Conservation (phyloP, 1,140 invertebrate genomes). For the Sitophilus oryzae region DNA sequence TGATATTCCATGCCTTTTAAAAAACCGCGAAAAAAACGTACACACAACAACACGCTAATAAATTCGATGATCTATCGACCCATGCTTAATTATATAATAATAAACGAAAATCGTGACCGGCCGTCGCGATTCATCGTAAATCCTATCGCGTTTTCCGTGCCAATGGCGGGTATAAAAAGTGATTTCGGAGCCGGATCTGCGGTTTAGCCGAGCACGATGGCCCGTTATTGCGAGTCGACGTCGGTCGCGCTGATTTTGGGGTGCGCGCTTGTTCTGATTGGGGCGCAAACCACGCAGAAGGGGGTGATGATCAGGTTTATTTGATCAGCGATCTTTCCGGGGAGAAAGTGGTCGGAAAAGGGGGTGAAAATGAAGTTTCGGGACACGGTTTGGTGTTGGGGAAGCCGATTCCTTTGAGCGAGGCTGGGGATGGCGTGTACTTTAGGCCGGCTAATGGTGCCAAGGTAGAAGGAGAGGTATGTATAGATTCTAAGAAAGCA, state of each 20-base stretch:
- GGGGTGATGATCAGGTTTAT: neutral
- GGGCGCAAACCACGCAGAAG: neutral
- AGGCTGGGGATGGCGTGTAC: constrained; percentile 27
- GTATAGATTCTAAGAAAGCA: constrained; percentile 1
- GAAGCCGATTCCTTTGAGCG: constrained; percentile 15
- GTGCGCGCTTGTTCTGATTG: neutral
- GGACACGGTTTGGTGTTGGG: constrained; percentile 11
- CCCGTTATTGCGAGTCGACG: neutral
- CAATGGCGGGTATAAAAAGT: neutral
- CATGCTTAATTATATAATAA: neutral
- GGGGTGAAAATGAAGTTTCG: too few relatives aligned
- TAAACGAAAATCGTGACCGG: neutral
- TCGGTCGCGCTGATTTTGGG: neutral
- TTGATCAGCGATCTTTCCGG: neutral
- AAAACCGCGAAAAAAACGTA: neutral
- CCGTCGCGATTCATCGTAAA: neutral
- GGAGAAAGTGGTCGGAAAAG: neutral
- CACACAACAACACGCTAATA: neutral
- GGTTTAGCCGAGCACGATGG: neutral
- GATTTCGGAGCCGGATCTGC: neutral
- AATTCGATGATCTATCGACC: neutral
- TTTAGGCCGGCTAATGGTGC: constrained; percentile 22
- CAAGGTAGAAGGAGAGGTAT: constrained; percentile 11
- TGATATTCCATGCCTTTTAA: neutral
- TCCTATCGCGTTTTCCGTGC: too few relatives aligned